Base-by-base conservation (phyloP, 2,113 vertebrate species). In the Bos indicus region DNA sequence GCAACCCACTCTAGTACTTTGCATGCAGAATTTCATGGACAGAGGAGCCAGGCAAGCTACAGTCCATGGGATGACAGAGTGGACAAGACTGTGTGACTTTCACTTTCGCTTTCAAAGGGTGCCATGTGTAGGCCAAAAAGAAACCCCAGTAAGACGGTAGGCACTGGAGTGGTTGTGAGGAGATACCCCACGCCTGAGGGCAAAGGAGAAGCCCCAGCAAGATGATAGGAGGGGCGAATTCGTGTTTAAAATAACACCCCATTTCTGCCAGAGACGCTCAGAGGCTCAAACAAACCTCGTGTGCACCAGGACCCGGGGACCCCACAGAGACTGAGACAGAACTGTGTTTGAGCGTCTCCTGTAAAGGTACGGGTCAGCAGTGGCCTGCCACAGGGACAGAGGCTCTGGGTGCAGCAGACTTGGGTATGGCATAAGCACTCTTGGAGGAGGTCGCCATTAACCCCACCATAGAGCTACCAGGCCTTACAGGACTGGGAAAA, bases 361-460 rank as follows among this genome's bases (percentile, higher is more conserved):
- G 67, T 71, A 5, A 5, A 40, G n/a, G 19, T 23, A 0, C 0
- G 0, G 5, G 19, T 36, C n/a, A 40, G 67, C 67, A 71, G 67
- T 71, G 67, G 19, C n/a, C 67, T 40, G 67, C n/a, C 10, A 0
- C n/a, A 71, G 10, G 67, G n/a, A 1, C 67, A 11, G 10, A 1
- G 19, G n/a, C 67, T 71, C 67, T 71, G 67, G n/a, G 67, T 71
- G n/a, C n/a, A 40, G 19, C 67, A 23, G n/a, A 71, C n/a, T 13
- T 40, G 67, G n/a, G n/a, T 12, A 71, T 23, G 67, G n/a, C n/a
- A 40, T 40, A 71, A 71, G 11, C n/a, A 0, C 19, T 71, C n/a
- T 40, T 23, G n/a, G n/a, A 23, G 10, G 5, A 71, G 67, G 5
- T 12, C 0, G 1, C 67, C n/a, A 23, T 71, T 71, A 71, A 71